Base-by-base conservation (phyloP, 2,797 vertebrate species). In the Stomatorhinus walkeri region DNA sequence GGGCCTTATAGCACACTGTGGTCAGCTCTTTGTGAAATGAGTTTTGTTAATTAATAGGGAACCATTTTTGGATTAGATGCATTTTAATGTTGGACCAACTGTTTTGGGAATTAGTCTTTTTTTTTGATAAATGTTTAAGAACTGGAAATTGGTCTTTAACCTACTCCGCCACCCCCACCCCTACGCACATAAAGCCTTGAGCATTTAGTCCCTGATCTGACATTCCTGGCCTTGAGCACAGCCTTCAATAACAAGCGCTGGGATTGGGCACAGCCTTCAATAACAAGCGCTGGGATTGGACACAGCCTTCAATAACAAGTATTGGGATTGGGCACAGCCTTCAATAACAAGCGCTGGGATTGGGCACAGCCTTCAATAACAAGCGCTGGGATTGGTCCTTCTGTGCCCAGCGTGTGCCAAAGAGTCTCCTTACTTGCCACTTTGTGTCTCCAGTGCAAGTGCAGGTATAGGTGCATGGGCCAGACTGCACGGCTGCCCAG, bases 1-100 rank as follows among this genome's bases (percentile, higher is more conserved):
- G 81, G 12, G n/a, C 81, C 81, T 84, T 51, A 22, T 84, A 84
- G 43, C 43, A 85, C 81, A 85, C 48, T 85, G 46, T 84, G 81
- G n/a, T 84, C 81, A 85, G 48, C 43, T 49, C 48, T 85, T 81
- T 0, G 1, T 81, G 40, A 43, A 81, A 81, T 85, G 24, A 85
- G 22, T n/a, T 85, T 85, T 85, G 81, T 46, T 85, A 85, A 22
- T 24, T 51, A 51, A 51, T 51, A 85, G 81, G 10, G 48, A 85
- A 51, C 22, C 81, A 51, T 85, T 24, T 85, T 24, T 85, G 48
- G 81, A 85, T 85, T 85, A 85, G 81, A 51, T 49, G n/a, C 76
- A 49, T 83, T 83, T 85, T 85, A 85, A 85, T 51, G 43, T 85
- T 85, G 46, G 48, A 51, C 43, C 48, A 85, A 51, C 43, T 85